Evolutionary conservation across 2,888 invertebrate species (phyloP).

Genomic region (Augochlorella aurata): DNA sequence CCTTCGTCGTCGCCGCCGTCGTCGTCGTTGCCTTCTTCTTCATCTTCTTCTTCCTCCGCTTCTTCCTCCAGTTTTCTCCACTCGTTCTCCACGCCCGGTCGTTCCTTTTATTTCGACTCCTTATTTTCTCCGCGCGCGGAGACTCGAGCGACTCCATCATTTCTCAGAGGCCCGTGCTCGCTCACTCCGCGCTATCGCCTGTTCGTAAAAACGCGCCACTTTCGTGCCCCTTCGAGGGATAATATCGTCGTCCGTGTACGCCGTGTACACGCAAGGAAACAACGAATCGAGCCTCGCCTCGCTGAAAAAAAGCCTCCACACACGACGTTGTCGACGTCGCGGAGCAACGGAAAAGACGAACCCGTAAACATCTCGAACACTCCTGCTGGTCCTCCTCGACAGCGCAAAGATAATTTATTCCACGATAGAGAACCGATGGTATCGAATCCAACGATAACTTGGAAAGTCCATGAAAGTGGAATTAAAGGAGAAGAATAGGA

Average conservation of each 20-base stretch:
- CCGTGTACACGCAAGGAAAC: conserved; percentile 7
- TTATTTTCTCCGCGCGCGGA: conserved; percentile 67
- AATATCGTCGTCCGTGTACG: conserved; percentile 60
- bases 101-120: conserved; percentile 74
- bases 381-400: too few relatives aligned
- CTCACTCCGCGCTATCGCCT: conserved; percentile 53
- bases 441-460: neutral
- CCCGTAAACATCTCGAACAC: too few relatives aligned
- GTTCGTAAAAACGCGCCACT: conserved; percentile 73
- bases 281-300: conserved; percentile 25
- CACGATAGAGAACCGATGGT: neutral
- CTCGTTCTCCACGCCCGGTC: conserved; percentile 60
- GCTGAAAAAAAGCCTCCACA: conserved; percentile 14
- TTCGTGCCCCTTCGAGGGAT: conserved; percentile 68
- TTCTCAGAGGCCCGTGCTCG: conserved; percentile 67
- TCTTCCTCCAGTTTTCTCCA: conserved; percentile 54
- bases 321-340: conserved; percentile 22
- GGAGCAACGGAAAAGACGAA: conserved; percentile 23
- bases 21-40: conserved; percentile 32
- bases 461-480: neutral
- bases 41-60: conserved; percentile 39
- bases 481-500: neutral
- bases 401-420: neutral
- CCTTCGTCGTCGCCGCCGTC: conserved; percentile 40
- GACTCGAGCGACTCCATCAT: conserved; percentile 71